Evolutionary conservation across 1,140 invertebrate genomes (phyloP), one percentile per base, ranked within the genome.

Genomic region (Saxidomus purpurata): DNA sequence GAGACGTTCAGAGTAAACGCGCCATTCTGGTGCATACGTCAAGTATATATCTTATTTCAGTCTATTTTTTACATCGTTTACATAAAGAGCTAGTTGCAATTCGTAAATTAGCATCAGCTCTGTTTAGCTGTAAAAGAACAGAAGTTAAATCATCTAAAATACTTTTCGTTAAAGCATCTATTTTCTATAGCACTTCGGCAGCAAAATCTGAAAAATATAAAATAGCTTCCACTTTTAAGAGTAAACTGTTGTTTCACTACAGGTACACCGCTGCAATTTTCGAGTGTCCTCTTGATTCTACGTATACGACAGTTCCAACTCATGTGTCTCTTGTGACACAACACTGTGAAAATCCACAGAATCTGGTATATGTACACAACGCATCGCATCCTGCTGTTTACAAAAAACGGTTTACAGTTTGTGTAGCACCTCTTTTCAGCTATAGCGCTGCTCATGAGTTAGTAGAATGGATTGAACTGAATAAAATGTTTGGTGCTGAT

Each of bases 401-500:
- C 19, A 19, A 71, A 71, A 34, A 34, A 38, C 13, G 91, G 1
- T 97, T 99, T 34, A 98, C 97, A 4, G 97, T 99, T n/a, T 99
- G 99, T 95, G 98, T 99, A 17, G 99, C 99, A 93, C 98, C 99
- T 0, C 96, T 99, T 55, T 99, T 98, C 93, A 97, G 97, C 90
- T 99, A 98, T 95, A 97, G 98, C 94, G 97, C 97, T 93, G 91
- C 92, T 28, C 88, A 96, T 67, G 98, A 98, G 96, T 96, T 99
- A 89, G 96, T 99, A 86, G 98, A 99, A 96, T 99, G 98, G 96
- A 97, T 99, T 87, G 98, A 99, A 96, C 96, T 99, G 80, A 98
- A 99, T 94, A 96, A 97, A 9, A 95, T 99, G 25, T 96, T 99
- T 76, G 98, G 98, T 0, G 98, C 98, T 0, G 97, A 97, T 38